phyloP scores from a whole-genome alignment of 2,113 vertebrate genomes.

The Okapia johnstoni region DNA sequence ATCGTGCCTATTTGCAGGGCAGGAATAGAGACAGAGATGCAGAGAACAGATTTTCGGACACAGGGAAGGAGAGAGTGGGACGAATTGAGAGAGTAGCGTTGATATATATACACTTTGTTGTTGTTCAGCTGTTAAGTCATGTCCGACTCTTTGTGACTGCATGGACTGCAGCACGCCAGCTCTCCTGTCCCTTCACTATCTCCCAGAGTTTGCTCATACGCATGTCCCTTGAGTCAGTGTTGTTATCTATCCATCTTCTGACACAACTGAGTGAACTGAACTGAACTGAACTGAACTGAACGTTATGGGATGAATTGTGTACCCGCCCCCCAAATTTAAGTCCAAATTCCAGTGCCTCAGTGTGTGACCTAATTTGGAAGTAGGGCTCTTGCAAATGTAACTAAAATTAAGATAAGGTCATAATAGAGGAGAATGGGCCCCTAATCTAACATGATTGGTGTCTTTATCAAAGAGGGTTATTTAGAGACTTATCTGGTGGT shows the following conservation, averaged over 20 bases:
- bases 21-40: background rate
- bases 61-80: background rate
- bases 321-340: fast-evolving
- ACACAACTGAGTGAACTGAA: background rate
- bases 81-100: background rate
- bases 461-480: background rate
- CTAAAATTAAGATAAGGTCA: background rate
- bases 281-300: background rate
- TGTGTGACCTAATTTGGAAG: background rate
- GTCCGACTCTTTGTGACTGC: background rate
- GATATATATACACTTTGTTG: background rate
- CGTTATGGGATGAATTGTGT: no score
- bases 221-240: background rate
- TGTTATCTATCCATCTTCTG: background rate
- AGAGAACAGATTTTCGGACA: background rate
- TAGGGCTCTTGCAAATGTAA: background rate
- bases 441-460: background rate
- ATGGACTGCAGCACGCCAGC: fast-evolving
- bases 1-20: background rate
- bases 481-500: no score
- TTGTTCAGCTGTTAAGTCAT: background rate
- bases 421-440: background rate
- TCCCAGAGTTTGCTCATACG: background rate
- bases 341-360: background rate
- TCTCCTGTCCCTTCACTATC: background rate